phyloP scores from a whole-genome alignment of 2,888 invertebrate species.

The Cheilosia vernalis region DNA sequence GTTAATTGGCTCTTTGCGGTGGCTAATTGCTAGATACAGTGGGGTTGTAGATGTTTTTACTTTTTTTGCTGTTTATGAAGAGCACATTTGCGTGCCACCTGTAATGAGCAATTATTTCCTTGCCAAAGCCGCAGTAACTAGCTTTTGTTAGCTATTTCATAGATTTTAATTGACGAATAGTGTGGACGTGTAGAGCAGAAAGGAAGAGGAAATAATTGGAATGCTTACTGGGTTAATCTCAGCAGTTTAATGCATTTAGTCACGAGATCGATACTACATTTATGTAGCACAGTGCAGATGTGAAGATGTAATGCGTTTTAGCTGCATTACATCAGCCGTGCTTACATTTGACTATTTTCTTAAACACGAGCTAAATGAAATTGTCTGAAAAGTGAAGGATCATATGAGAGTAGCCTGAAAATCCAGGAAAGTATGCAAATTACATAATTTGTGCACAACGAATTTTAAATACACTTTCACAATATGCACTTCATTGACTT shows the following conservation, averaged over 20 bases:
- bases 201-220: conserved; percentile 5
- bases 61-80: conserved; percentile 33
- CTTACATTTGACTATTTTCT: no score
- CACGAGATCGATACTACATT: conserved; percentile 50
- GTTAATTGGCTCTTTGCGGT: conserved; percentile 69
- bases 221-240: conserved; percentile 57
- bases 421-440: no score
- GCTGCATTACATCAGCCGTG: no score
- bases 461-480: no score
- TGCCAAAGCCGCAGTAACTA: conserved; percentile 2
- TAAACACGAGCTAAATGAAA: no score
- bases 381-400: no score
- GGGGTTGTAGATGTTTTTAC: not conserved
- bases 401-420: no score
- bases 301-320: no score
- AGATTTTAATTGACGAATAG: conserved; percentile 32
- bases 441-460: no score
- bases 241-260: conserved; percentile 42
- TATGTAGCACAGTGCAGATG: not conserved
- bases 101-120: conserved; percentile 65
- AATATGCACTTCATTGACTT: no score
- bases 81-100: conserved; percentile 67
- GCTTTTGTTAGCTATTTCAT: conserved; percentile 14
- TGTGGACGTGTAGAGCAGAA: not conserved
- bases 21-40: conserved; percentile 62